A percentile compares a stretch with the other conserved stretches of the same genome.
phyloP scores from a whole-genome alignment of 1,140 invertebrate genomes.

The Ganaspis sp. region DNA sequence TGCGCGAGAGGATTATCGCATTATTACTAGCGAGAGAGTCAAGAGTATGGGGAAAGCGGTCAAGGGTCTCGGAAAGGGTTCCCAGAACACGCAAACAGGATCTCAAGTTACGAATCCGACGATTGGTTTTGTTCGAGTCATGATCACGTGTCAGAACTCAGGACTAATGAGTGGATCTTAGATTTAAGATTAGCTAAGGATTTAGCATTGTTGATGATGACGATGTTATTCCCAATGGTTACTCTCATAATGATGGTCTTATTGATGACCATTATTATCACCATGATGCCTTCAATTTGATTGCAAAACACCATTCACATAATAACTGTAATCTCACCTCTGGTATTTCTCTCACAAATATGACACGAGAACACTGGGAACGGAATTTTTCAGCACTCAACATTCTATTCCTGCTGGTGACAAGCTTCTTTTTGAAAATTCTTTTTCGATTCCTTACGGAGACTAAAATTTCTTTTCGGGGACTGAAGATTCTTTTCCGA shows the following conservation, averaged over 20 bases:
- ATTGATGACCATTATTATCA: background rate
- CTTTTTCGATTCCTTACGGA: too few relatives aligned
- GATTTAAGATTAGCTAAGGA: conserved; percentile 15
- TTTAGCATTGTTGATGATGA: conserved; percentile 4
- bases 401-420: too few relatives aligned
- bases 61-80: conserved; percentile 11
- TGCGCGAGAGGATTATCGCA: conserved; percentile 24
- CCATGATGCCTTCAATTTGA: background rate
- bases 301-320: background rate
- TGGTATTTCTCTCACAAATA: background rate
- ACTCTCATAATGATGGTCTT: background rate
- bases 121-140: conserved; percentile 23
- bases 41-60: background rate
- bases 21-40: conserved; percentile 30
- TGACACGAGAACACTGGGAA: background rate
- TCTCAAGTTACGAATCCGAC: conserved; percentile 19
- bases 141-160: conserved; percentile 13
- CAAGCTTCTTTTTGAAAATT: too few relatives aligned
- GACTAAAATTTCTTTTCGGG: too few relatives aligned
- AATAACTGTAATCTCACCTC: background rate
- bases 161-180: background rate
- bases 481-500: too few relatives aligned
- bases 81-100: conserved; percentile 17
- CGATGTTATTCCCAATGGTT: background rate
- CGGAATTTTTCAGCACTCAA: too few relatives aligned